These are phyloP conservation scores for Alcedo atthis DNA, from an alignment of 2,797 vertebrate species.

Conservation along the genomic window DNA sequence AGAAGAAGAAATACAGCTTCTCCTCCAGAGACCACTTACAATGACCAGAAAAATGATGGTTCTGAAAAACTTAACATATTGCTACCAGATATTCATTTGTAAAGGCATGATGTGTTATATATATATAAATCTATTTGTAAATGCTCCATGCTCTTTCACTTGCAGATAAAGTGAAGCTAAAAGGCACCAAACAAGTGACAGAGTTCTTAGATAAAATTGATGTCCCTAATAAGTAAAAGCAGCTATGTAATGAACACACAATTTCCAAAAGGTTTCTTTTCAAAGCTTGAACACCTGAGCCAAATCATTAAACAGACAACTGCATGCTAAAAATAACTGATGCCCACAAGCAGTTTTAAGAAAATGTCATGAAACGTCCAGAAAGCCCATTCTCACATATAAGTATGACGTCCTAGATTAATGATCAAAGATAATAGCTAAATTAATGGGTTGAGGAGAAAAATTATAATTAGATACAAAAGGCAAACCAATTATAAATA, in stretches of 20 bases:
- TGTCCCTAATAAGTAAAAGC: background rate
- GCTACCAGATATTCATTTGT: background rate
- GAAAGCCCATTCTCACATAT: background rate
- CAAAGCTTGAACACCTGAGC: background rate
- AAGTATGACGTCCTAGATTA: background rate
- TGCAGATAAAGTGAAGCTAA: background rate
- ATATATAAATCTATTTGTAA: background rate
- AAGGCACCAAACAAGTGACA: background rate
- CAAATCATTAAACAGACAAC: background rate
- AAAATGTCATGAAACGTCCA: background rate
- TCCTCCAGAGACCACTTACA: background rate
- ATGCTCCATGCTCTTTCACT: background rate
- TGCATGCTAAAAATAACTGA: background rate
- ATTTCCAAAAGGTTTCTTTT: background rate
- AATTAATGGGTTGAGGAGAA: background rate
- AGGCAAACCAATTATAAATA: background rate
- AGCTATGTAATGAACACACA: background rate
- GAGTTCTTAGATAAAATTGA: background rate
- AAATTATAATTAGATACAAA: background rate
- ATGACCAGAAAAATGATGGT: background rate
- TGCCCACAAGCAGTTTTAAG: background rate
- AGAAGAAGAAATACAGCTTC: background rate
- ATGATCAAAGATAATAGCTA: background rate
- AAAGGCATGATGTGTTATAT: background rate
- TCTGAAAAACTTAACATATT: background rate